A percentile compares a stretch with the other conserved stretches of the same genome.
Conservation (phyloP, 2,888 invertebrate genomes). For the Epinotia demarniana region DNA sequence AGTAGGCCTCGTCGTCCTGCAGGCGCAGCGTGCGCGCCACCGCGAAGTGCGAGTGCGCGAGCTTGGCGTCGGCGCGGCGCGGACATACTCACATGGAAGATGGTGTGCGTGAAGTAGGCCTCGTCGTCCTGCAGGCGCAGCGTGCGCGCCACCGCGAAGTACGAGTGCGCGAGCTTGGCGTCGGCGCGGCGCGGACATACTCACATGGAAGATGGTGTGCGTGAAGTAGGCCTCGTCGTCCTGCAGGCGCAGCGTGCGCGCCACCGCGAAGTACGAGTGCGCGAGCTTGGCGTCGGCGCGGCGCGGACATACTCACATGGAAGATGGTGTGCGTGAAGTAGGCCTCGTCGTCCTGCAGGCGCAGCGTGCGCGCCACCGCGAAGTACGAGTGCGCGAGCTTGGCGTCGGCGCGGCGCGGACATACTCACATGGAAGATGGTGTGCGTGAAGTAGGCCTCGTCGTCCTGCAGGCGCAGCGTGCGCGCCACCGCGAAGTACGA, state of each 20-base stretch:
- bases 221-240: slow-evolving; percentile 86
- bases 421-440: slow-evolving; percentile 25
- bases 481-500: not conserved
- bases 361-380: not conserved
- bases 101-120: too few species aligned
- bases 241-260: slow-evolving; percentile 73
- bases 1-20: too few species aligned
- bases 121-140: too few species aligned
- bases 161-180: too few species aligned
- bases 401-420: not conserved
- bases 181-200: not conserved
- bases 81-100: too few species aligned
- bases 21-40: too few species aligned
- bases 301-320: slow-evolving; percentile 46
- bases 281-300: slow-evolving; percentile 67
- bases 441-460: slow-evolving; percentile 15
- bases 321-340: too few species aligned
- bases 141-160: too few species aligned
- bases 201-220: slow-evolving; percentile 88
- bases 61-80: too few species aligned
- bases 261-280: slow-evolving; percentile 78
- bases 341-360: not conserved
- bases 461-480: slow-evolving; percentile 14
- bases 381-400: not conserved
- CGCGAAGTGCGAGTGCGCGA: too few species aligned